Evolutionary conservation across 1,140 invertebrate genomes (phyloP).

Genomic region (Cherax destructor): DNA sequence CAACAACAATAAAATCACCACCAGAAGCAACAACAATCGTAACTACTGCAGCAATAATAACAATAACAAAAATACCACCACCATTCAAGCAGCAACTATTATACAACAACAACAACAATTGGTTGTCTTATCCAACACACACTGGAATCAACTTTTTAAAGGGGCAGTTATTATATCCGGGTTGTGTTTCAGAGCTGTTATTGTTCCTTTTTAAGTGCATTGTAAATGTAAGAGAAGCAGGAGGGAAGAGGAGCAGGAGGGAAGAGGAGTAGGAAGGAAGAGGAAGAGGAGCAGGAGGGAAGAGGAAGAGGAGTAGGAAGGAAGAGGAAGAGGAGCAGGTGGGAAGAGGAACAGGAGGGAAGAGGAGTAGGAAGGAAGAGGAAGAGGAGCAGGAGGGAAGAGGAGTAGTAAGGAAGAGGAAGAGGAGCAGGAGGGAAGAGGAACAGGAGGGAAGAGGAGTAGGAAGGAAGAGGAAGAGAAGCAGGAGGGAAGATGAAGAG

Average conservation of each 20-base stretch:
- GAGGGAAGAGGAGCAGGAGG: background rate
- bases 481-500: background rate
- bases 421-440: background rate
- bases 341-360: background rate
- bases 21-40: too few species aligned
- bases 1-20: too few species aligned
- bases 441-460: background rate
- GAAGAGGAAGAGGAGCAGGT: background rate
- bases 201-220: background rate
- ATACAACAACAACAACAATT: too few species aligned
- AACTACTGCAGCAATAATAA: too few species aligned
- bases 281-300: background rate
- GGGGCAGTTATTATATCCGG: background rate
- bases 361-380: background rate
- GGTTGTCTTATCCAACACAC: too few species aligned
- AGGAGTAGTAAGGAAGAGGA: background rate
- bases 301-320: background rate
- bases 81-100: too few species aligned
- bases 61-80: too few species aligned
- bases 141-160: background rate
- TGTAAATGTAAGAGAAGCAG: background rate
- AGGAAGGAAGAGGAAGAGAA: background rate
- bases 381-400: background rate
- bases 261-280: background rate
- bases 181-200: background rate